Base-by-base conservation (phyloP, 2,113 vertebrate genomes). In the Cyanistes caeruleus region DNA sequence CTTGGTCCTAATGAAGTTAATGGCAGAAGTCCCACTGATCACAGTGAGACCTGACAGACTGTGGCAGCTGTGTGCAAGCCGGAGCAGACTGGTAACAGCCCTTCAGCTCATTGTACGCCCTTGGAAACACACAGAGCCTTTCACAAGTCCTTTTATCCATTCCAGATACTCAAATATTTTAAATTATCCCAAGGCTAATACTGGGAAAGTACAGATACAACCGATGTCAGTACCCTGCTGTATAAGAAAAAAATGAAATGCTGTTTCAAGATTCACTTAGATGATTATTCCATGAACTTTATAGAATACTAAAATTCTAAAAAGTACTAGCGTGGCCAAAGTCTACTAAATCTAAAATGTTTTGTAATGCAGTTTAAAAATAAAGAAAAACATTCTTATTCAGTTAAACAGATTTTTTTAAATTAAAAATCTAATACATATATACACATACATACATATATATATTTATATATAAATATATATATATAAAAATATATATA, bases 91-190 rank as follows among this genome's bases (percentile, higher is more conserved):
- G 67, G 31, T 28, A 86, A 84, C 79, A 75, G 85, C 75, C 77
- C 62, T 87, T 83, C 81, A 96, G 84, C 48, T 88, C 63, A 86
- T 46, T 93, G 79, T 87, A 64, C 15, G 4, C 70, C 84, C 75
- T 64, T 78, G 76, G 73, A 90, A 76, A 96, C 88, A 94, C 25
- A 76, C 73, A 55, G 87, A 76, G 93, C 23, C 79, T 91, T 90
- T 96, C 95, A 94, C 18, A 30, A 53, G 43, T 37, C 82, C 87
- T 87, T 93, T 83, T 94, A 78, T 91, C 80, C 68, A 52, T 39
- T 64, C 55, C 89, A 83, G 79, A 27, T 80, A 53, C 51, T 67
- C 63, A 63, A 60, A 87, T 75, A 77, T 69, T 86, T 77, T 44
- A 74, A 94, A 85, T 63, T 63, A 85, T 56, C 79, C 84, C 7